Percentiles rank a stretch among this genome's conserved stretches.
These are phyloP conservation scores for Drosophila azteca DNA, from an alignment of 1,140 invertebrate genomes.

Conservation along the genomic window DNA sequence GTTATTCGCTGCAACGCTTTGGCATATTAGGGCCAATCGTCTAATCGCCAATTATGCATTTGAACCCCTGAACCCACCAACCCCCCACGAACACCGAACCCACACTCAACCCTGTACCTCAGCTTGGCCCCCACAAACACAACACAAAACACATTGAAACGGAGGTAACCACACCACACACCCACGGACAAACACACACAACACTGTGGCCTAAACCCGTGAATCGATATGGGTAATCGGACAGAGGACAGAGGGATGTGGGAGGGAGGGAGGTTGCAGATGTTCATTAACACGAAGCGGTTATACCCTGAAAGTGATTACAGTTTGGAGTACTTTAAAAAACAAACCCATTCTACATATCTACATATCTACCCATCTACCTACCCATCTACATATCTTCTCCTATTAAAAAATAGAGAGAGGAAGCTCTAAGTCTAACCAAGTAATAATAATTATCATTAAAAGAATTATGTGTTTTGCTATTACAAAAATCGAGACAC, in stretches of 20 bases:
- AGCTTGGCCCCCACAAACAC: too few species aligned
- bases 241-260: constrained; percentile 27
- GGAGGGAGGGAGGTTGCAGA: neutral
- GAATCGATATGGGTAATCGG: constrained; percentile 67
- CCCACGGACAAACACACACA: constrained; percentile 7
- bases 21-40: constrained; percentile 79
- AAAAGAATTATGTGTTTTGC: too few species aligned
- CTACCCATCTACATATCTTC: too few species aligned
- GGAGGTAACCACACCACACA: constrained; percentile 13
- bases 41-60: constrained; percentile 82
- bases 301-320: constrained; percentile 23
- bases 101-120: neutral
- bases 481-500: too few species aligned
- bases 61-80: constrained; percentile 33
- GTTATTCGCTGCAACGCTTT: constrained; percentile 62
- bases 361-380: too few species aligned
- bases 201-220: constrained; percentile 22
- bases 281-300: constrained; percentile 24
- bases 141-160: constrained; percentile 14
- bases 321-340: too few species aligned
- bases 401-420: too few species aligned
- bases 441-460: too few species aligned
- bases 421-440: too few species aligned
- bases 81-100: neutral
- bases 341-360: too few species aligned